Conservation (phyloP, 2,888 invertebrate species). For the Nomada hirtipes region DNA sequence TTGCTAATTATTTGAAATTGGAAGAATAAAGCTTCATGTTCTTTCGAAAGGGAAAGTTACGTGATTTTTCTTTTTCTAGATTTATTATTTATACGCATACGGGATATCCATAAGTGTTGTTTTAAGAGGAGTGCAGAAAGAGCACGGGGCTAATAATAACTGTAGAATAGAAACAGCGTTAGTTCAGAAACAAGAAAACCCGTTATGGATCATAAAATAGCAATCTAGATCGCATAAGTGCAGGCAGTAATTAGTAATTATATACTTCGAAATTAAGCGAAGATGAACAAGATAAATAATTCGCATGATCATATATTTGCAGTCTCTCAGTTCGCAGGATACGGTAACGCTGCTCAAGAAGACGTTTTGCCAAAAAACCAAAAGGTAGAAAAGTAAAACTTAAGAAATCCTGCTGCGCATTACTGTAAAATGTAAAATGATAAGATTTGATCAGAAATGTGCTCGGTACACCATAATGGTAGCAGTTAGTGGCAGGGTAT, state of each 20-base stretch:
- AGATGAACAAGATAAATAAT: neutral
- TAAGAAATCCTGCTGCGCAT: neutral
- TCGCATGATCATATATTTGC: neutral
- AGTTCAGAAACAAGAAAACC: neutral
- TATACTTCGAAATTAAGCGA: conserved; percentile 2
- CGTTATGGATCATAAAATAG: neutral
- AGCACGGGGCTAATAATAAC: neutral
- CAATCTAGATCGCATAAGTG: neutral
- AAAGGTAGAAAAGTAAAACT: neutral
- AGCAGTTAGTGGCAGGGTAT: neutral
- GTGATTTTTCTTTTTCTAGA: too few species aligned
- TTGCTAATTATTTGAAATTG: too few species aligned
- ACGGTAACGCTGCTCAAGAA: neutral
- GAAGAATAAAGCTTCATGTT: too few species aligned
- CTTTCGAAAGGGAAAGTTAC: too few species aligned
- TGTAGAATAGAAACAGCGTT: neutral
- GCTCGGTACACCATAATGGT: neutral
- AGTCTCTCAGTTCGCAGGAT: neutral
- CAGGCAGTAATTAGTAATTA: neutral
- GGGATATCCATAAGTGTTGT: too few species aligned
- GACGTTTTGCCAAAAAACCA: too few species aligned
- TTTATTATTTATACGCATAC: too few species aligned
- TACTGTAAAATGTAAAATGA: neutral
- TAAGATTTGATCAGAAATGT: neutral
- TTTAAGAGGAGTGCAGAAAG: neutral